Percentiles rank a stretch among this genome's conserved stretches.
These are phyloP conservation scores for Procambarus virginalis DNA, from an alignment of 1,140 invertebrate genomes.

Conservation along the genomic window DNA sequence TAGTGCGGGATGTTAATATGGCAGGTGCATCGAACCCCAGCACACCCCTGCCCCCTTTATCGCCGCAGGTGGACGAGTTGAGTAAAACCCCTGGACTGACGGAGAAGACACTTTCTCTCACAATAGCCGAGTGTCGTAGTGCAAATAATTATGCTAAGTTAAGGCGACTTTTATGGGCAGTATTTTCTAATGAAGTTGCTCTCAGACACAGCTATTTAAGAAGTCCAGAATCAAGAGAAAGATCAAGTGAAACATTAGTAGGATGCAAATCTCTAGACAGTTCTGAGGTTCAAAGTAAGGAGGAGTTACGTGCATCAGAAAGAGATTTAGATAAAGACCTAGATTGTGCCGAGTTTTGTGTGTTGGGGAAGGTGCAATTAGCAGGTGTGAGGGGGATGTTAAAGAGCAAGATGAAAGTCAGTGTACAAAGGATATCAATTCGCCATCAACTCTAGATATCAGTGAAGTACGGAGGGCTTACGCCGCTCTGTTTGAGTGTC, in stretches of 20 bases:
- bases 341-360: constrained; percentile 78
- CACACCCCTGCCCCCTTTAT: constrained; percentile 36
- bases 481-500: constrained; percentile 77
- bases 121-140: constrained; percentile 54
- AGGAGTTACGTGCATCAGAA: constrained; percentile 81
- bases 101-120: constrained; percentile 33
- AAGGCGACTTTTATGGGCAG: constrained; percentile 76
- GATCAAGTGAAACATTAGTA: constrained; percentile 75
- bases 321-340: constrained; percentile 89
- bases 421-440: constrained; percentile 45
- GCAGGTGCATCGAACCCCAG: constrained; percentile 41
- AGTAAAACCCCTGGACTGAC: constrained; percentile 44
- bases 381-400: constrained; percentile 30
- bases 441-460: constrained; percentile 73
- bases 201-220: constrained; percentile 59
- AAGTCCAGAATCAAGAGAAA: constrained; percentile 72
- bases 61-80: constrained; percentile 19
- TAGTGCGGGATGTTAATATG: constrained; percentile 58
- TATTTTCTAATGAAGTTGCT: constrained; percentile 76
- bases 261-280: constrained; percentile 71
- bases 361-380: constrained; percentile 43
- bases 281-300: constrained; percentile 78
- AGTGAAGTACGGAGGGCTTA: constrained; percentile 80
- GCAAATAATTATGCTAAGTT: constrained; percentile 63
- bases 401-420: constrained; percentile 30